Base-by-base conservation (phyloP, 2,113 vertebrate genomes). In the Brachirus orientalis region DNA sequence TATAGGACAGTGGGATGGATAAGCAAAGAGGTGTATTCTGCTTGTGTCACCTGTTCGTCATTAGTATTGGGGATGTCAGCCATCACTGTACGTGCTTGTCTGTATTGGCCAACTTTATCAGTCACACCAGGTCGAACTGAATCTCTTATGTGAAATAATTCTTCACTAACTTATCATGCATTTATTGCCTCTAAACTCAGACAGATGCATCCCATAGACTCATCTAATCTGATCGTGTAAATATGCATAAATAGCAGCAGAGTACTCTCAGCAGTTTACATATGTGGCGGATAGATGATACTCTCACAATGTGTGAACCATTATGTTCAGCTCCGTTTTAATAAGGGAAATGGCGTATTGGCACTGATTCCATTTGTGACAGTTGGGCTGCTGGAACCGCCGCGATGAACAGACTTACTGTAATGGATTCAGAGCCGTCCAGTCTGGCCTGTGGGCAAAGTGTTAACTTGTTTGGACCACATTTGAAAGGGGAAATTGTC, bases 281-380 rank as follows among this genome's bases (percentile, higher is more conserved):
- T 71, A 70, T 58, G 56, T 38, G 37, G 33, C 51, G 69, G 60
- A 56, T 44, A 44, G 48, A 70, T 72, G 69, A 46, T 10, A 53
- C 20, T 20, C 69, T 63, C 53, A 2, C 67, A 52, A 50, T 16
- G 40, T 80, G 61, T 62, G 44, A 74, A 71, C 52, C 69, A 64
- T 60, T 44, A 53, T 65, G 72, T 75, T 68, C 37, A 44, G 65
- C 45, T 41, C 59, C 36, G 10, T 69, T 86, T 83, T 88, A 84
- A 87, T 86, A 83, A 83, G 58, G 63, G 74, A 86, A 89, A 83
- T 84, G 78, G 86, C 84, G 68, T 64, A 67, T 60, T 88, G 88
- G 85, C 80, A 71, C 20, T 79, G 82, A 85, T 86, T 86, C 17
- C 66, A 85, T 88, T 88, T 85, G 83, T 86, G 82, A 88, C 86